Conservation (phyloP, 2,113 vertebrate genomes). For the Ranitomeya imitator region DNA sequence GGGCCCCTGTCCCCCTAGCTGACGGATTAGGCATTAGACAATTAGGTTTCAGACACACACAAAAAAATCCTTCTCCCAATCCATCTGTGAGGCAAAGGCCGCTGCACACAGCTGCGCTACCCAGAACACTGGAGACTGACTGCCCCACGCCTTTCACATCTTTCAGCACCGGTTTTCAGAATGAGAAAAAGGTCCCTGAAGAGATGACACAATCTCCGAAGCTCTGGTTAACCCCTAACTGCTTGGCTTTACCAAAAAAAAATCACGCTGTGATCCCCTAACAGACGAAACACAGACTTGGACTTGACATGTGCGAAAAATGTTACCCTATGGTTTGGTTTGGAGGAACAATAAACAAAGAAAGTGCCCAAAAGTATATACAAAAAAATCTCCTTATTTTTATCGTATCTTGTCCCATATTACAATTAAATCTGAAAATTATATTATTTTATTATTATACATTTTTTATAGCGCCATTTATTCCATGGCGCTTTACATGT, state of each 20-base stretch:
- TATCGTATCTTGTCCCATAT: no score
- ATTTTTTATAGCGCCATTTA: no score
- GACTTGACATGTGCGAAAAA: background rate
- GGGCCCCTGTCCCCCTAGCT: constrained; percentile 68
- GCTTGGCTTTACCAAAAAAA: constrained; percentile 17
- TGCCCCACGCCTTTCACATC: constrained; percentile 60
- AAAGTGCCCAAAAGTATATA: no score
- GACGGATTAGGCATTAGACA: constrained; percentile 74
- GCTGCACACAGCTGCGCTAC: constrained; percentile 72
- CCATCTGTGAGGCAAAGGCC: constrained; percentile 71
- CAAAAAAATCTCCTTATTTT: no score
- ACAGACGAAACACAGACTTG: background rate
- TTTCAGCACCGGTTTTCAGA: constrained; percentile 66
- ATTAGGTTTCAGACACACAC: constrained; percentile 66
- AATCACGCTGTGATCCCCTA: no score
- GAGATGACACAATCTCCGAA: constrained; percentile 74
- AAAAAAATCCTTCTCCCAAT: constrained; percentile 65
- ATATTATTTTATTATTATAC: no score
- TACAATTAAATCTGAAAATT: no score
- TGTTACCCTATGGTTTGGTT: background rate
- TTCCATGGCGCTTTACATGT: no score
- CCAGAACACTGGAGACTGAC: constrained; percentile 62
- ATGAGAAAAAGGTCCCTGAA: constrained; percentile 72
- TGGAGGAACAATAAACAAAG: no score
- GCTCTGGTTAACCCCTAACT: constrained; percentile 67